A percentile compares a stretch with the other conserved stretches of the same genome.
phyloP scores from a whole-genome alignment of 2,888 invertebrate genomes.

The Pristionchus mayeri region DNA sequence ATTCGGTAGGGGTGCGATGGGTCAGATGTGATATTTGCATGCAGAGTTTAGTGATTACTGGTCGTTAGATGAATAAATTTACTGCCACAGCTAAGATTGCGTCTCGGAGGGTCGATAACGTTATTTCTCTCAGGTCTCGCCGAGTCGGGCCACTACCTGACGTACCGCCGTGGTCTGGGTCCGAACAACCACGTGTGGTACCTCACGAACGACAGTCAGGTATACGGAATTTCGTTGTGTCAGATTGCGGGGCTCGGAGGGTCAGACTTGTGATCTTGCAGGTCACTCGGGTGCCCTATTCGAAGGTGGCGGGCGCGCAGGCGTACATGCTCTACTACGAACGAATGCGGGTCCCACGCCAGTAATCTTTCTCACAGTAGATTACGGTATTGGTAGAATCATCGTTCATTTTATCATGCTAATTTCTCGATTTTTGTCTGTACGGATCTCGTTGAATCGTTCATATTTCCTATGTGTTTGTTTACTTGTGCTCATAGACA shows the following conservation, averaged over 20 bases:
- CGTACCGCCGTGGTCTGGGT: constrained; percentile 84
- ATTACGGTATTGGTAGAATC: neutral
- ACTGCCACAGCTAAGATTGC: no score
- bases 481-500: neutral
- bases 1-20: neutral
- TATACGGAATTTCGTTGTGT: constrained; percentile 76
- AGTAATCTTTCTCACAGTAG: neutral
- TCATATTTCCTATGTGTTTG: neutral
- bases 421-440: neutral
- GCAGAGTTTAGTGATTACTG: neutral
- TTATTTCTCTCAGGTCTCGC: constrained; percentile 86
- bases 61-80: no score
- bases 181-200: constrained; percentile 83
- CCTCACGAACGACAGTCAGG: constrained; percentile 89
- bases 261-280: constrained; percentile 50
- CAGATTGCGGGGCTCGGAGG: neutral
- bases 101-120: neutral
- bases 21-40: neutral
- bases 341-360: constrained; percentile 53
- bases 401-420: no score
- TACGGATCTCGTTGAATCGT: neutral
- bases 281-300: constrained; percentile 83
- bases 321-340: constrained; percentile 96
- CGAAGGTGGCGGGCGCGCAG: constrained; percentile 87
- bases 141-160: constrained; percentile 93